phyloP scores from a whole-genome alignment of 2,888 invertebrate species.

The Arctia plantaginis region DNA sequence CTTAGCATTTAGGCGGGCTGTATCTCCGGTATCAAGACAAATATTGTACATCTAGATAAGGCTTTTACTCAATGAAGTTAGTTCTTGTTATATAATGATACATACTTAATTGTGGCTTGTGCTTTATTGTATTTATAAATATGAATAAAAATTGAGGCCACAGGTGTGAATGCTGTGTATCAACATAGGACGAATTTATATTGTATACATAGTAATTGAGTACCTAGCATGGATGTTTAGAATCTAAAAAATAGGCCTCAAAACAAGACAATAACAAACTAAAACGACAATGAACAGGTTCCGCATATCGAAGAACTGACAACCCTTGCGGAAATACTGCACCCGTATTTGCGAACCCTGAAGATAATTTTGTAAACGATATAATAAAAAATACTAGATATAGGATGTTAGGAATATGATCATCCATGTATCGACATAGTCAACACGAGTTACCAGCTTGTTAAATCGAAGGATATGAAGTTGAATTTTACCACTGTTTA shows the following conservation, averaged over 20 bases:
- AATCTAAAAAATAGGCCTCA: not conserved
- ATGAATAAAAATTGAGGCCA: conserved; percentile 18
- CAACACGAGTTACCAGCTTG: not conserved
- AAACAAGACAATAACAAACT: not conserved
- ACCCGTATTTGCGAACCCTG: not conserved
- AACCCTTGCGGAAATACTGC: not conserved
- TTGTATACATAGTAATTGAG: not conserved
- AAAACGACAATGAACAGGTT: not conserved
- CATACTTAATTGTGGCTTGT: conserved; percentile 16
- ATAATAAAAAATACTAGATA: not conserved
- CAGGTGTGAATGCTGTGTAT: conserved; percentile 4
- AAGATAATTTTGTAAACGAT: not conserved
- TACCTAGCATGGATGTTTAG: not conserved
- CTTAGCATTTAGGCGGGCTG: conserved; percentile 50
- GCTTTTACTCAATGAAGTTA: conserved; percentile 32
- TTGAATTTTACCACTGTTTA: no score
- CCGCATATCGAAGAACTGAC: not conserved
- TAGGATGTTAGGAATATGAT: not conserved
- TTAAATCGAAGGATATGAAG: no score
- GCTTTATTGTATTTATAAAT: conserved; percentile 13
- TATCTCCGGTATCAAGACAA: conserved; percentile 60
- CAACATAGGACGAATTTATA: not conserved
- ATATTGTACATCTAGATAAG: conserved; percentile 53
- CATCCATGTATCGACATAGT: not conserved
- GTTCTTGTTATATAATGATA: conserved; percentile 31